phyloP scores from a whole-genome alignment of 2,113 vertebrate species.

The Strigops habroptila region DNA sequence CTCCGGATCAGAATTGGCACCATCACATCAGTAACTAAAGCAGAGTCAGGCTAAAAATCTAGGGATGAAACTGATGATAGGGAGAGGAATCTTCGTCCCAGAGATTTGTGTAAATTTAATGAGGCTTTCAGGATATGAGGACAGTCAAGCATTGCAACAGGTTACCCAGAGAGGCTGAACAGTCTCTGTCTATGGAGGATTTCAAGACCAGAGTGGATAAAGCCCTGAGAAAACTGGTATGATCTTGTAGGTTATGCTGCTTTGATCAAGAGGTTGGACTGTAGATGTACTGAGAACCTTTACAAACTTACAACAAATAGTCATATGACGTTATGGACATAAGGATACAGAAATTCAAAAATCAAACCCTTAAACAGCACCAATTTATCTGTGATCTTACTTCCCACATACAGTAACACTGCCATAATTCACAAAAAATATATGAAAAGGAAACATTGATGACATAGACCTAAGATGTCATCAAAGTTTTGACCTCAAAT shows the following conservation, averaged over 20 bases:
- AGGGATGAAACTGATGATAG: neutral
- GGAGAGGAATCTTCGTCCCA: neutral
- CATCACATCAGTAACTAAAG: neutral
- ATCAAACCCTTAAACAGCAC: neutral
- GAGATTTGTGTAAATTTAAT: neutral
- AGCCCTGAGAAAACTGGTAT: neutral
- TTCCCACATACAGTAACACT: neutral
- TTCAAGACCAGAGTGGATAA: neutral
- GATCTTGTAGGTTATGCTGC: neutral
- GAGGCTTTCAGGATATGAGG: neutral
- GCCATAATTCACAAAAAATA: neutral
- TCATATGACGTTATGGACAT: neutral
- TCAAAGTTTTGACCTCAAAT: neutral
- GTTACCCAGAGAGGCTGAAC: neutral
- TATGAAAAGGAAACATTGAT: neutral
- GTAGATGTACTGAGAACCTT: neutral
- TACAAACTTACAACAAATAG: neutral
- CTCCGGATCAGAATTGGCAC: neutral
- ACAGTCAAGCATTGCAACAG: neutral
- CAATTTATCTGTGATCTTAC: neutral
- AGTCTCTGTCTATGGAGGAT: neutral
- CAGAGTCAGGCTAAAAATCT: neutral
- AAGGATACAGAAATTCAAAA: neutral
- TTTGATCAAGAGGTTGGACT: neutral
- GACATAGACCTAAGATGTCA: neutral